These are phyloP conservation scores for Oncorhynchus masou DNA, from an alignment of 2,113 vertebrate species.

Conservation along the genomic window DNA sequence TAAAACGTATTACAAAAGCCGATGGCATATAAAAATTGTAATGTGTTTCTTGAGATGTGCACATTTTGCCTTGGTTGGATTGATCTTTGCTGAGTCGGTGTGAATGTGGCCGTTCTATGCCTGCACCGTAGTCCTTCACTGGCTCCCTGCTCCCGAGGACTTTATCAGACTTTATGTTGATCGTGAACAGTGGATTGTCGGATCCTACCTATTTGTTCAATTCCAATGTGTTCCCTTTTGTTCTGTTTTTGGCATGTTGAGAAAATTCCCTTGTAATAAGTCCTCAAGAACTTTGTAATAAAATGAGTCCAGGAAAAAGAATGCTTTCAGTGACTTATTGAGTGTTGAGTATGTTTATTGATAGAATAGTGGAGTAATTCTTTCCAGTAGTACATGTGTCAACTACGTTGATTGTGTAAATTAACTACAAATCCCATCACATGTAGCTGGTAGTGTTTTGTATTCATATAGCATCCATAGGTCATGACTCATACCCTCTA, in stretches of 20 bases:
- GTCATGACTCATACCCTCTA: not conserved
- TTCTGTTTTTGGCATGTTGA: constrained; percentile 81
- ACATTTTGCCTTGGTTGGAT: constrained; percentile 83
- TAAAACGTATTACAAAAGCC: constrained; percentile 81
- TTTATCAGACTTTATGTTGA: constrained; percentile 76
- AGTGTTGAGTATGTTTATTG: constrained; percentile 11
- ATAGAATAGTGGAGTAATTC: constrained; percentile 23
- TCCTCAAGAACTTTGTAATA: constrained; percentile 97
- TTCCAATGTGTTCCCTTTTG: constrained; percentile 75
- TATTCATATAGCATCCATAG: not conserved
- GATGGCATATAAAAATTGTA: constrained; percentile 83
- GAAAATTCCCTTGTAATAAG: constrained; percentile 95
- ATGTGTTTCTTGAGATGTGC: constrained; percentile 89
- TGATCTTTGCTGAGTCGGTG: constrained; percentile 84
- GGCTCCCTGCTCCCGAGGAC: constrained; percentile 79
- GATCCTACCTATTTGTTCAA: constrained; percentile 78
- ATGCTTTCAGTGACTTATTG: constrained; percentile 45
- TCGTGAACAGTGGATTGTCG: constrained; percentile 87
- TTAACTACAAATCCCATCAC: not conserved
- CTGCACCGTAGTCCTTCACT: constrained; percentile 81
- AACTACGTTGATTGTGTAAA: too few relatives aligned
- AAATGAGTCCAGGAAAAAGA: constrained; percentile 79
- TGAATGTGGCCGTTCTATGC: constrained; percentile 88
- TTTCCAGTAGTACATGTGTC: not conserved
- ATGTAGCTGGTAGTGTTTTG: not conserved